Base-by-base conservation (phyloP, 2,797 vertebrate genomes). In the Podarcis siculus region DNA sequence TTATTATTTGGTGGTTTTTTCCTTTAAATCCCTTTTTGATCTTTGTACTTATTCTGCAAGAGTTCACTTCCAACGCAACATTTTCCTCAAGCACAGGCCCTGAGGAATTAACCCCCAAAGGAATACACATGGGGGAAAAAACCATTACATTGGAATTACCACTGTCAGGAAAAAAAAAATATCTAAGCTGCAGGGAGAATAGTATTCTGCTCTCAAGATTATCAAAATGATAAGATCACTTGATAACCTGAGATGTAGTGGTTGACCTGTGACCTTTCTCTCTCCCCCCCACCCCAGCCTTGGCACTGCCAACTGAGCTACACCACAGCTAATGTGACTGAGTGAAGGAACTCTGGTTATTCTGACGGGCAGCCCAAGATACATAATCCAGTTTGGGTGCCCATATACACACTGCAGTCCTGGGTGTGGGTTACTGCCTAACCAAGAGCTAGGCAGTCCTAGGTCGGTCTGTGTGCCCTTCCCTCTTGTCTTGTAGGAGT, bases 1-100 rank as follows among this genome's bases (percentile, higher is more conserved):
- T 76, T 86, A 25, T 90, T 92, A 23, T 64, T 64, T 64, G 21
- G 21, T 64, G 17, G n/a, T n/a, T 2, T 72, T 21, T 35, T 30
- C 3, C 67, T 78, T 58, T 37, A 2, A 84, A 92, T 35, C n/a
- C 81, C 42, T 8, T 21, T 88, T 77, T 90, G 66, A 75, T 45
- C 2, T 76, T 76, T 82, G 45, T 49, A 21, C 30, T 35, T 79
- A 39, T 77, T 1, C 82, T 88, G 25, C 8, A 30, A 35, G 37
- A 13, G 8, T 76, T 78, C 25, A 80, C 42, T 79, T 85, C 2
- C 69, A 69, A 9, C 3, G 4, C 66, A 66, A 73, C 15, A 9
- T 66, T 80, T 66, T 37, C 25, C 17, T 82, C 88, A 0, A 2
- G 91, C 49, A 8, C 30, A 67, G 37, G 6, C 25, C 25, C 19